These are phyloP conservation scores for Paragorgia papillata DNA, from an alignment of 92 coral and sea anemone genomes.

Conservation along the genomic window DNA sequence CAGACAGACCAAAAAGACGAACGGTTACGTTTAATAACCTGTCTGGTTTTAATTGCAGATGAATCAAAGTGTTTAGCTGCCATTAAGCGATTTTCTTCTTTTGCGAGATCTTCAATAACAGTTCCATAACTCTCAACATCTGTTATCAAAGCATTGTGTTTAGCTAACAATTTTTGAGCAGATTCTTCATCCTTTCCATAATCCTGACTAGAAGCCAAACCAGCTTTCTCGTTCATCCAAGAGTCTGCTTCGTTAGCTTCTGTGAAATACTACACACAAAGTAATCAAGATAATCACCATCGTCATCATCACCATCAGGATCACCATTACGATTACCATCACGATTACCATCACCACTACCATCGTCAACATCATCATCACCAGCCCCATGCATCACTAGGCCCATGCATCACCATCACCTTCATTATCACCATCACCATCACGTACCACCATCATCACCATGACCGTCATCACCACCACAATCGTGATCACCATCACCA, in stretches of 20 bases:
- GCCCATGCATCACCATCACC: too few relatives aligned
- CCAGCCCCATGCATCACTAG: too few relatives aligned
- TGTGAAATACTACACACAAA: constrained; percentile 71
- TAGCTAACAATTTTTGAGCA: constrained; percentile 80
- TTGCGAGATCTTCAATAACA: constrained; percentile 67
- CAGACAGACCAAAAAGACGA: background rate
- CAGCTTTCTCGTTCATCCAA: constrained; percentile 98
- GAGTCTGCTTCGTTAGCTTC: constrained; percentile 97
- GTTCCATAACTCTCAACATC: constrained; percentile 72
- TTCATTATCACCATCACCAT: too few relatives aligned
- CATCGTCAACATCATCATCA: too few relatives aligned
- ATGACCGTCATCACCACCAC: too few relatives aligned
- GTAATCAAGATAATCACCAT: background rate
- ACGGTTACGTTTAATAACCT: constrained; percentile 46
- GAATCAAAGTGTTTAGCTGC: constrained; percentile 73
- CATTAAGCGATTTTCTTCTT: constrained; percentile 74
- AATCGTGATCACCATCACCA: too few relatives aligned
- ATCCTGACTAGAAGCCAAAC: constrained; percentile 89
- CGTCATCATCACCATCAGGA: too few relatives aligned
- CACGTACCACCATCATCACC: too few relatives aligned
- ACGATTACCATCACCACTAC: too few relatives aligned
- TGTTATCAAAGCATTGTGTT: constrained; percentile 79
- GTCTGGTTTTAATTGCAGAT: constrained; percentile 63
- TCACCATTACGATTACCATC: too few relatives aligned
- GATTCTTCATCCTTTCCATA: constrained; percentile 90